phyloP scores from a whole-genome alignment of 2,113 vertebrate species.

The Canis aureus region DNA sequence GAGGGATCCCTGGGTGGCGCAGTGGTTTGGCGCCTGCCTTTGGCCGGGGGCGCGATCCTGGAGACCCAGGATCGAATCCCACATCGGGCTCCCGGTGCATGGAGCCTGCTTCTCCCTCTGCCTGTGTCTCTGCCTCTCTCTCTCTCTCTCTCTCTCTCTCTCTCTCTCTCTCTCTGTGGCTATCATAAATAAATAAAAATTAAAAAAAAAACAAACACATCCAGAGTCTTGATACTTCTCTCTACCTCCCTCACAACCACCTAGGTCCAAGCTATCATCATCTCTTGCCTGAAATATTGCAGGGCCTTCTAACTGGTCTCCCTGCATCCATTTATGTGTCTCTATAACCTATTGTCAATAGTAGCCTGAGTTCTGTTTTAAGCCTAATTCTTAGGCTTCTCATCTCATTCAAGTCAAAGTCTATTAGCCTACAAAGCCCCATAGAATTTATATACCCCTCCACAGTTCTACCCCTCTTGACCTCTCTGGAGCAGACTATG shows the following conservation, averaged over 20 bases:
- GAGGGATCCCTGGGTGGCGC: neutral
- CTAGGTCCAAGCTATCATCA: neutral
- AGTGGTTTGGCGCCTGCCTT: too few relatives aligned
- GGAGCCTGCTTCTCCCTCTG: too few relatives aligned
- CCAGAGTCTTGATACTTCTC: neutral
- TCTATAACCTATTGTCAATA: neutral
- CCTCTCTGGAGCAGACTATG: neutral
- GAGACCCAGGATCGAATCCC: too few relatives aligned
- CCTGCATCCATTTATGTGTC: neutral
- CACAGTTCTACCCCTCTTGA: neutral
- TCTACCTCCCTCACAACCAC: neutral
- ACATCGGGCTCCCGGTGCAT: too few relatives aligned
- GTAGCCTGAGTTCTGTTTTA: neutral
- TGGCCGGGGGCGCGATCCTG: too few relatives aligned
- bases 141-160: too few relatives aligned
- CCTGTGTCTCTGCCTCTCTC: too few relatives aligned
- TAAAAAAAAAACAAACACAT: neutral
- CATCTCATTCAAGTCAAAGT: neutral
- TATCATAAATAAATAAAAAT: too few relatives aligned
- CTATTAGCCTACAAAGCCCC: neutral
- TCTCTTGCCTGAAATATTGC: neutral
- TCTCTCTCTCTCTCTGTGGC: too few relatives aligned
- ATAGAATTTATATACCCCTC: neutral
- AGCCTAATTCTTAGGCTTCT: neutral
- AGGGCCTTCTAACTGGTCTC: neutral